These are phyloP conservation scores for Chaetoderma sp. DNA, from an alignment of 2,888 invertebrate genomes.

Conservation along the genomic window DNA sequence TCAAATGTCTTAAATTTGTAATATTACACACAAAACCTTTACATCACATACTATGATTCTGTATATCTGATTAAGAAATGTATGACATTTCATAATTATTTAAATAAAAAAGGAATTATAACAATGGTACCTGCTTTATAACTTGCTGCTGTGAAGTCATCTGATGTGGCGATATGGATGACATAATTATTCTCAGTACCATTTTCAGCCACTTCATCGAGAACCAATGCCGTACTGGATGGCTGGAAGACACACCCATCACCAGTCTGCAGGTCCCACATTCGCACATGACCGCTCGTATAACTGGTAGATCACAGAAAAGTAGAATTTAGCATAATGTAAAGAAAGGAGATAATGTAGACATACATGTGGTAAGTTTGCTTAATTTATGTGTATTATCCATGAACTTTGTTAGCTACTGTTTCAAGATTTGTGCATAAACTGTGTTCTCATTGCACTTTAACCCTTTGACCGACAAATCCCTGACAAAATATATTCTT, in stretches of 20 bases:
- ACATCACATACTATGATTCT: no score
- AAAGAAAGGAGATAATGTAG: background rate
- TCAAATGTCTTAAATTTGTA: no score
- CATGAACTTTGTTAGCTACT: background rate
- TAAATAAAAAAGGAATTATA: no score
- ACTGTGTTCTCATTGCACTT: no score
- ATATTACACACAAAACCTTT: no score
- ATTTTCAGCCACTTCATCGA: conserved; percentile 46
- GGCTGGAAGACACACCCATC: conserved; percentile 55
- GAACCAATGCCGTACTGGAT: conserved; percentile 51
- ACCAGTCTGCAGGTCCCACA: conserved; percentile 52
- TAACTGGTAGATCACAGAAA: conserved; percentile 43
- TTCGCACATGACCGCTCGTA: conserved; percentile 58
- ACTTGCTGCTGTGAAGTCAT: conserved; percentile 47
- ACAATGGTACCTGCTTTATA: conserved; percentile 61
- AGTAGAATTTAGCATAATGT: background rate
- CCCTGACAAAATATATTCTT: no score
- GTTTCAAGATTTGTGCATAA: background rate
- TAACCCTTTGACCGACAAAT: no score
- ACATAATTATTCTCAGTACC: conserved; percentile 54
- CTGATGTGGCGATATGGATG: conserved; percentile 42
- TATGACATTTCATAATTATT: no score
- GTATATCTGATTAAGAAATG: no score
- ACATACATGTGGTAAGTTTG: background rate
- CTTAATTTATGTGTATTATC: background rate